Evolutionary conservation across 1,140 invertebrate species (phyloP), one percentile per base, ranked within the genome.

Genomic region (Drosophila prosaltans): DNA sequence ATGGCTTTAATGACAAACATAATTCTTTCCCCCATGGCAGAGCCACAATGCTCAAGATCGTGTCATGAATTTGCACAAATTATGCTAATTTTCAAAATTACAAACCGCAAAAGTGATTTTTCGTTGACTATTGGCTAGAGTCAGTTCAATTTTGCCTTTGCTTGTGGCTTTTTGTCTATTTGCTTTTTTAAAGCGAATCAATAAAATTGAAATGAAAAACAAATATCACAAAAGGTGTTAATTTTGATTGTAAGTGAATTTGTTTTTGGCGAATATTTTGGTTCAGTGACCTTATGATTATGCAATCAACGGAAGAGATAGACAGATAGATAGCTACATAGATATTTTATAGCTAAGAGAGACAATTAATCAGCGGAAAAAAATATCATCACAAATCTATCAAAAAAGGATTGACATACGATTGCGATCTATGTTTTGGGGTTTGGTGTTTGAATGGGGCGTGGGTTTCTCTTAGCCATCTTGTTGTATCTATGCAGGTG

Each of bases 31-130:
- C 30, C 43, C 32, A 36, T 41, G 48, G 63, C 74, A 41, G 16
- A 26, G 32, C 61, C 66, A 63, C 30, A 86, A 70, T 66, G 80
- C 68, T 86, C 24, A 36, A 36, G 45, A 51, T 51, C 84, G 83
- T 89, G 84, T 78, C 84, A 70, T 88, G 84, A 88, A 90, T 88
- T 84, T 89, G 84, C 84, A 88, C 84, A 88, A 88, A 88, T 88
- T 88, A 88, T 88, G 84, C 85, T 89, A 88, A 89, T 88, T 88
- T 72, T 69, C 69, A 54, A 88, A 89, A 88, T 88, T 88, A 84
- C 84, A 88, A 89, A 72, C 80, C 77, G 58, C 85, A 90, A 89
- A 57, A 88, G 78, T 89, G 68, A 70, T 72, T 74, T 89, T 74
- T 21, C 11, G 32, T 36, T 36, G 2, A 36, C 32, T 7, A 6